Conservation (phyloP, 2,888 invertebrate genomes). For the Apotomis capreana region DNA sequence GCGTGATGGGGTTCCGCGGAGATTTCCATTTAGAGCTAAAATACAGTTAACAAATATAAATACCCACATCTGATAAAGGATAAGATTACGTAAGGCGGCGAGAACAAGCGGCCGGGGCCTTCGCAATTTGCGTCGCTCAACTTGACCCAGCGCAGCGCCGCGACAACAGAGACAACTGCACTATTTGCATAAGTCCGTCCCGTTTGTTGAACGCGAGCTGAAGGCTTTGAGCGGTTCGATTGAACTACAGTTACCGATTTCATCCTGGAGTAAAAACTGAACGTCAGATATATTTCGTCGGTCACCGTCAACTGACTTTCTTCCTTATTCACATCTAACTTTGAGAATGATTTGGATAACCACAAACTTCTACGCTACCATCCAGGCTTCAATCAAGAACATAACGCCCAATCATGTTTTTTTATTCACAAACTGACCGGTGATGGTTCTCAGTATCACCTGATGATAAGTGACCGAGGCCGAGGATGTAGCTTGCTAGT, state of each 20-base stretch:
- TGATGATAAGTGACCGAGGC: too few relatives aligned
- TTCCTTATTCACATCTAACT: too few relatives aligned
- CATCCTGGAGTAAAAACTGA: too few relatives aligned
- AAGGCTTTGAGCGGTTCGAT: not conserved
- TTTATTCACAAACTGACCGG: too few relatives aligned
- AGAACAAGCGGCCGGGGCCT: slow-evolving; percentile 19
- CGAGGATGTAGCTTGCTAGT: too few relatives aligned
- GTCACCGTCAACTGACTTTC: too few relatives aligned
- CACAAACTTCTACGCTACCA: too few relatives aligned
- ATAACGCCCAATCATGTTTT: too few relatives aligned
- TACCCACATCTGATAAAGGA: slow-evolving; percentile 11
- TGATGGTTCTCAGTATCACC: too few relatives aligned
- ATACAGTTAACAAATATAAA: not conserved
- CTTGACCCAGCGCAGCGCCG: slow-evolving; percentile 2
- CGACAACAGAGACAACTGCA: slow-evolving; percentile 11
- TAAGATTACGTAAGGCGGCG: slow-evolving; percentile 20
- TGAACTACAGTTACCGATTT: not conserved
- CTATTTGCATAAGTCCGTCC: slow-evolving; percentile 24
- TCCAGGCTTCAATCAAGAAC: too few relatives aligned
- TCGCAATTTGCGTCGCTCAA: slow-evolving; percentile 25
- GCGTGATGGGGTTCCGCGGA: not conserved
- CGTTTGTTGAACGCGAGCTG: not conserved
- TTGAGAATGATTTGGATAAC: too few relatives aligned
- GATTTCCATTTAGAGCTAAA: slow-evolving; percentile 7
- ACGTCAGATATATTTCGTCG: too few relatives aligned